Evolutionary conservation across 2,113 vertebrate genomes (phyloP).

Genomic region (Sinocyclocheilus rhinocerous): DNA sequence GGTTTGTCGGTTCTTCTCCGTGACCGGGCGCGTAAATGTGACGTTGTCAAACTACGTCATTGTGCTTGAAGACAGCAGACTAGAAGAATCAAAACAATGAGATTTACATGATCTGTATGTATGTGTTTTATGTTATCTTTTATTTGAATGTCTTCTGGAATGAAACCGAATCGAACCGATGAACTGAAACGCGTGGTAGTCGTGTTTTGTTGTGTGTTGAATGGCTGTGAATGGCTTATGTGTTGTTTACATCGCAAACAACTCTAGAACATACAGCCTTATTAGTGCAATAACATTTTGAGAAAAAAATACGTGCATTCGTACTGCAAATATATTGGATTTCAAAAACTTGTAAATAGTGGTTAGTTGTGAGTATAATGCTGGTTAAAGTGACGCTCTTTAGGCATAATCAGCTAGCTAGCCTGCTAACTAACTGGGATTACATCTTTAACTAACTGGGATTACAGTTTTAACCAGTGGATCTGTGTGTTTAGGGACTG

Average conservation of each 20-base stretch:
- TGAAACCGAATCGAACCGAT: not conserved
- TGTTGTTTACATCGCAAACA: constrained; percentile 6
- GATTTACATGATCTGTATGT: constrained; percentile 24
- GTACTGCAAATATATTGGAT: not conserved
- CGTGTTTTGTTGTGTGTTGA: not conserved
- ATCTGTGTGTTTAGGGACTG: not conserved
- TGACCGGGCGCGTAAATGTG: not conserved
- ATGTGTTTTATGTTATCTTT: not conserved
- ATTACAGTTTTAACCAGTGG: not conserved
- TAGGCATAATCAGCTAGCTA: not conserved
- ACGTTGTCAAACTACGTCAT: not conserved
- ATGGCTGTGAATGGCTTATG: not conserved
- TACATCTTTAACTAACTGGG: constrained; percentile 27
- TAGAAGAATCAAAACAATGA: constrained; percentile 20
- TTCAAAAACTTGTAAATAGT: not conserved
- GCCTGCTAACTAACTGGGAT: constrained; percentile 9
- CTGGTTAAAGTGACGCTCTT: not conserved
- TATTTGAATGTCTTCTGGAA: not conserved
- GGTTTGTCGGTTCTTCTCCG: not conserved
- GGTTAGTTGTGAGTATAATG: no score
- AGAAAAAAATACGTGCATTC: not conserved
- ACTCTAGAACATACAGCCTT: not conserved
- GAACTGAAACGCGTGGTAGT: not conserved
- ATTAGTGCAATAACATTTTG: not conserved
- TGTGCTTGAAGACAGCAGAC: not conserved